Evolutionary conservation across 2,888 invertebrate genomes (phyloP), one percentile per base, ranked within the genome.

Genomic region (Pseudanteris insignis): DNA sequence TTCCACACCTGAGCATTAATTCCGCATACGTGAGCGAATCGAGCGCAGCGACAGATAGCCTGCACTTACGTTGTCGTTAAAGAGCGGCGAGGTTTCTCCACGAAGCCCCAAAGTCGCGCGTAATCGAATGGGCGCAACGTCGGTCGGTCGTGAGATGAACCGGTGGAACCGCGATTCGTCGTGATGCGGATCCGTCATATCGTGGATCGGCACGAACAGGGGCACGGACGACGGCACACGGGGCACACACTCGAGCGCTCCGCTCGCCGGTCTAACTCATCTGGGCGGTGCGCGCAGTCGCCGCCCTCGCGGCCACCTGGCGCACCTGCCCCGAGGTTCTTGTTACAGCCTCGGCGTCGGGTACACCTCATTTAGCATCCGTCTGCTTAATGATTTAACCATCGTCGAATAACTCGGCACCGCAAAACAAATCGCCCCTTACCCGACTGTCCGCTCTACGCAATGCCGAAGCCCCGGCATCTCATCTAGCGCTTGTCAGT

Each of bases 341-440:
- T 61, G 67, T 67, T 67, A 63, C 64, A 58, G 37, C 46, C 59
- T 38, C 54, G 43, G 48, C 44, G 38, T 43, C 55, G 50, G 62
- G 63, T 58, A 58, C 58, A 65, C 63, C 61, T 67, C 63, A 65
- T 67, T 67, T 67, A 59, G 60, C 53, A 65, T 65, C 60, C 60
- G 58, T 55, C 57, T 59, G 58, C 43, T 63, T 63, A 63, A 63
- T 63, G 58, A 63, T 63, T 63, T 59, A 59, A 63, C 54, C 50
- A 63, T 50, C 59, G 48, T 50, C 53, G 36, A 63, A 58, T 46
- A 44, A 44, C 58, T 47, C 48, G 15, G 46, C 54, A 59, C 54
- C 54, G 58, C 54, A 59, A 63, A 63, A 63, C 63, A 63, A 63
- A 63, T 63, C 57, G 47, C 48, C 44, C 47, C 50, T 44, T 46